These are phyloP conservation scores for Heteromurus nitidus DNA, from an alignment of 2,888 invertebrate species.

Conservation along the genomic window DNA sequence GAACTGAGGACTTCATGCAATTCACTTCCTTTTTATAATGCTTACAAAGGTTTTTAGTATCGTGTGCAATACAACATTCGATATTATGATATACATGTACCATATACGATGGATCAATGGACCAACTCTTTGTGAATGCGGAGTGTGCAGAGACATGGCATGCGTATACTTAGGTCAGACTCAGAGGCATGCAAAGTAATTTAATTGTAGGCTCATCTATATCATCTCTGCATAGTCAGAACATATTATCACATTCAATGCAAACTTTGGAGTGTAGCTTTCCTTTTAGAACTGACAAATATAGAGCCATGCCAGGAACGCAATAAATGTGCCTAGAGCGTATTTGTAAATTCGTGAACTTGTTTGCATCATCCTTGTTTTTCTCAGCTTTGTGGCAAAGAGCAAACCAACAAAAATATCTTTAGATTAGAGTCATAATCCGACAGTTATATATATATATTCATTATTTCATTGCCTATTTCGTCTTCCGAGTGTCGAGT, in stretches of 20 bases:
- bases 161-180: too few species aligned
- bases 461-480: too few species aligned
- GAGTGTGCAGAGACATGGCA: too few species aligned
- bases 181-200: too few species aligned
- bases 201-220: too few species aligned
- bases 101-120: too few species aligned
- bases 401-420: too few species aligned
- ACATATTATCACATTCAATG: neutral
- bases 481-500: too few species aligned
- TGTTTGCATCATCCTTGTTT: conserved; percentile 16
- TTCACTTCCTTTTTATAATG: conserved; percentile 13
- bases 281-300: neutral
- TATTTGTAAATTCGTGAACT: neutral
- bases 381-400: neutral
- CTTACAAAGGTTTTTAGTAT: neutral
- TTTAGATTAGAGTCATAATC: too few species aligned
- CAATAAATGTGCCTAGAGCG: neutral
- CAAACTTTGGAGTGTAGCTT: neutral
- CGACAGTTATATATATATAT: too few species aligned
- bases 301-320: neutral
- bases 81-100: too few species aligned
- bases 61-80: neutral
- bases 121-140: too few species aligned
- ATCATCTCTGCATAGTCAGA: neutral
- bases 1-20: conserved; percentile 3